These are phyloP conservation scores for Phyllostomus discolor DNA, from an alignment of 2,113 vertebrate species.

Conservation along the genomic window DNA sequence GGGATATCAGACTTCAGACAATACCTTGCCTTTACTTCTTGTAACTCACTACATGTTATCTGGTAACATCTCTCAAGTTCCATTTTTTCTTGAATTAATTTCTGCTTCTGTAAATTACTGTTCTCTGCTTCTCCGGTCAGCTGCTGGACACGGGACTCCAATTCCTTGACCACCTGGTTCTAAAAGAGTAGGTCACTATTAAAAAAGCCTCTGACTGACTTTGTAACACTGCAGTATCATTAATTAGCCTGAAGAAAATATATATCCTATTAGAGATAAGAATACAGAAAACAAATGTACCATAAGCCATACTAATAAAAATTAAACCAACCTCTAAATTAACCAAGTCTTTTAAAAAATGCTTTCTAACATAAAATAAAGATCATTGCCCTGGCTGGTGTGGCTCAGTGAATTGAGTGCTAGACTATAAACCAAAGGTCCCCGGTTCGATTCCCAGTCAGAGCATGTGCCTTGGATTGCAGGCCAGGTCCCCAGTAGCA, in stretches of 20 bases:
- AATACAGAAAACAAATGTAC: conserved; percentile 50
- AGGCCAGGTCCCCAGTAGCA: too few relatives aligned
- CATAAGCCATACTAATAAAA: conserved; percentile 24
- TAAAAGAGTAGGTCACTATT: conserved; percentile 70
- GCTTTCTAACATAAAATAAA: not conserved
- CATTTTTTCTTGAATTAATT: conserved; percentile 88
- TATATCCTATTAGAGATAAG: conserved; percentile 43
- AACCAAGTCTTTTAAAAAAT: not conserved
- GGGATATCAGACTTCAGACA: not conserved
- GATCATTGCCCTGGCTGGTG: too few relatives aligned
- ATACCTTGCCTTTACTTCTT: conserved; percentile 89
- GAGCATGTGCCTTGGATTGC: too few relatives aligned
- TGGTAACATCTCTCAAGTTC: conserved; percentile 87
- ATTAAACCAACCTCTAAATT: conserved; percentile 27
- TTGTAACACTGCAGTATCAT: not conserved
- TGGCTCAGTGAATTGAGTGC: too few relatives aligned
- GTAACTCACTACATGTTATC: conserved; percentile 82
- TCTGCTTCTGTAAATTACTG: conserved; percentile 85
- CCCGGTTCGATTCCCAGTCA: too few relatives aligned
- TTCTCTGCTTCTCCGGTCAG: conserved; percentile 90
- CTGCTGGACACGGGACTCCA: conserved; percentile 91
- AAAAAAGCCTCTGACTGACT: conserved; percentile 54
- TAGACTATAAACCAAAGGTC: too few relatives aligned
- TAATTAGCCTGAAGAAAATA: conserved; percentile 65
- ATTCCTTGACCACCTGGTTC: conserved; percentile 86